Base-by-base conservation (phyloP, 2,888 invertebrate genomes). In the Caenorhabditis becei region DNA sequence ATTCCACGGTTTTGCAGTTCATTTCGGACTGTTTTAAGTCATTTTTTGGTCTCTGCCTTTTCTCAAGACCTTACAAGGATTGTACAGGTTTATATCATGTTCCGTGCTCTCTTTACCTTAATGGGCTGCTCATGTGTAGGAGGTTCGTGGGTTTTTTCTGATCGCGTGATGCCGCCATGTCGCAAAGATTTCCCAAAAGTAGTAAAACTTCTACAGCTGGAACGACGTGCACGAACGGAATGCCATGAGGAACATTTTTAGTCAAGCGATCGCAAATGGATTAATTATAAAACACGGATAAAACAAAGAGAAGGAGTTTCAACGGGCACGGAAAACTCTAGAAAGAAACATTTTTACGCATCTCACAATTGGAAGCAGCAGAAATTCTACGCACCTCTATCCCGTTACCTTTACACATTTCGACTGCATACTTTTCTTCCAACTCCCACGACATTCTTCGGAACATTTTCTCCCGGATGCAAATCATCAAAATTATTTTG, bases 301-400 rank as follows among this genome's bases (percentile, higher is more conserved):
- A 41, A 41, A 7, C 41, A 41, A 7, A 41, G 14, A 41, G 41
- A 41, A 41, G n/a, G 14, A 5, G 11, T 41, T 14, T 14, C 7
- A 41, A 41, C 41, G n/a, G n/a, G 20, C 82, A 83, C 47, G 77
- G 85, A 10, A 85, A 87, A 1, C 80, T 88, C 41, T 87, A 88
- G 72, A 88, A 88, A 86, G 88, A 87, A 80, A 86, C 87, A 72
- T 77, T 81, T 47, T 86, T 88, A n/a, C n/a, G n/a, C 74, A 83
- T 88, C 53, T 80, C 83, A 26, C 77, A 82, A 61, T 79, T 87
- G 65, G 88, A 87, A 77, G 83, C 84, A 35, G 88, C 85, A n/a
- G 84, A 86, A 69, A 79, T 3, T 18, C 47, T 18, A 47, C 47
- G 56, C 37, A 59, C 20, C 35, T 32, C 28, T 53, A 37, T 37